Evolutionary conservation across 53 echinoderm and acorn worm genomes (phyloP).

Genomic region (Holothuria scabra): DNA sequence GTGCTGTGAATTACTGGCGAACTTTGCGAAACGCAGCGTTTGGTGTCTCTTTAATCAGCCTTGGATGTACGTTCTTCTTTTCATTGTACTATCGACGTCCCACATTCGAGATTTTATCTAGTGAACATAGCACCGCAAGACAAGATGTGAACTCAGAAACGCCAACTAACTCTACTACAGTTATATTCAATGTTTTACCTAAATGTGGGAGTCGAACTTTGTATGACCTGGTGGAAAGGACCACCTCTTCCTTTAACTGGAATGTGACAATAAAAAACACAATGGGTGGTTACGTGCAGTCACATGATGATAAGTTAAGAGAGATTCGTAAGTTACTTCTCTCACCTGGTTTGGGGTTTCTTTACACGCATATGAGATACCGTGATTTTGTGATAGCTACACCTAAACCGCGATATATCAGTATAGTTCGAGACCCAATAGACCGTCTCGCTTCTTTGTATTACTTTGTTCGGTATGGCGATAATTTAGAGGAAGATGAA

Average conservation of each 20-base stretch:
- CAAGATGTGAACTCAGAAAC: no score
- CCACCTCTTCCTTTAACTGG: not conserved
- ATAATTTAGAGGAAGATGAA: not conserved
- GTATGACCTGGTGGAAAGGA: not conserved
- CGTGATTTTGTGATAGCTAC: not conserved
- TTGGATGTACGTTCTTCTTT: no score
- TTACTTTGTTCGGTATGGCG: not conserved
- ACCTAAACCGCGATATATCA: slow-evolving; percentile 9
- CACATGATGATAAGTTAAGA: not conserved
- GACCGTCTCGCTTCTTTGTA: slow-evolving; percentile 12
- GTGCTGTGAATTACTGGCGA: no score
- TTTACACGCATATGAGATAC: slow-evolving; percentile 18
- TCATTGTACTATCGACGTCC: no score
- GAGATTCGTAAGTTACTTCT: slow-evolving; percentile 15
- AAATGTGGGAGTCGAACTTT: not conserved
- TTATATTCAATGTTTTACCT: slow-evolving; percentile 25
- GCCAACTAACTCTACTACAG: not conserved
- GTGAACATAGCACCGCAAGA: no score
- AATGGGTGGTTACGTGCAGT: not conserved
- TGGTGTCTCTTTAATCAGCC: no score
- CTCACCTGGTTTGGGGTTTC: slow-evolving; percentile 6
- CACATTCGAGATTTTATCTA: no score
- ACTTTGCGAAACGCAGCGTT: no score
- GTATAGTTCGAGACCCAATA: slow-evolving; percentile 21
- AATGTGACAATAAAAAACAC: slow-evolving; percentile 7